Base-by-base conservation (phyloP, 1,140 invertebrate genomes). In the Ips nitidus region DNA sequence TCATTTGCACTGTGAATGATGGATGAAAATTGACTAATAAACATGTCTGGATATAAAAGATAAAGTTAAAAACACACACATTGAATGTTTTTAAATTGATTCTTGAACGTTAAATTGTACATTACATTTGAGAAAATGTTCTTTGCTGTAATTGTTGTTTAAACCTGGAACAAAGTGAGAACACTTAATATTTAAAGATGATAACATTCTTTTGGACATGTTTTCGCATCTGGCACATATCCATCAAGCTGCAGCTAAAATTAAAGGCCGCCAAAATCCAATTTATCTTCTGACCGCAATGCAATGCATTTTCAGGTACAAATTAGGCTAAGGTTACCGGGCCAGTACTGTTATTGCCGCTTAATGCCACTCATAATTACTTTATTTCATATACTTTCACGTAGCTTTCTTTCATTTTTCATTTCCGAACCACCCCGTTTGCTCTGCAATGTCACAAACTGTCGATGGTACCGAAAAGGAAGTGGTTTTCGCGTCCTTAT, bases 261-360 rank as follows among this genome's bases (percentile, higher is more conserved):
- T 65, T 58, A 62, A 55, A 22, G 52, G 45, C 45, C 45, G 52
- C 5, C 52, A 4, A 55, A 38, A 55, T 22, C 2, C 52, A 37
- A 55, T 55, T 55, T 55, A 55, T 55, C 37, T 22, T 55, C 52
- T 55, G 2, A 36, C 8, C 52, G 52, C 52, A 36, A n/a, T 47
- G 8, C 43, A 4, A 5, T 5, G 52, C 37, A 55, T 36, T 2
- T 55, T 55, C 37, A 22, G n/a, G 52, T 6, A 55, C 52, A 55
- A 55, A 55, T 55, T 22, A 4, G 52, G 52, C 52, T 55, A 55
- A 55, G 52, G 52, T 55, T 55, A 55, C 22, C 8, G 8, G 4
- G 2, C 52, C 8, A 22, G 52, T 55, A 55, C 52, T 55, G 52
- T 55, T 55, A 55, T 22, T 55, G 37, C 52, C 4, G 52, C 52